These are phyloP conservation scores for Hypotaenidia philippensis DNA, from an alignment of 2,797 vertebrate genomes.

Conservation along the genomic window DNA sequence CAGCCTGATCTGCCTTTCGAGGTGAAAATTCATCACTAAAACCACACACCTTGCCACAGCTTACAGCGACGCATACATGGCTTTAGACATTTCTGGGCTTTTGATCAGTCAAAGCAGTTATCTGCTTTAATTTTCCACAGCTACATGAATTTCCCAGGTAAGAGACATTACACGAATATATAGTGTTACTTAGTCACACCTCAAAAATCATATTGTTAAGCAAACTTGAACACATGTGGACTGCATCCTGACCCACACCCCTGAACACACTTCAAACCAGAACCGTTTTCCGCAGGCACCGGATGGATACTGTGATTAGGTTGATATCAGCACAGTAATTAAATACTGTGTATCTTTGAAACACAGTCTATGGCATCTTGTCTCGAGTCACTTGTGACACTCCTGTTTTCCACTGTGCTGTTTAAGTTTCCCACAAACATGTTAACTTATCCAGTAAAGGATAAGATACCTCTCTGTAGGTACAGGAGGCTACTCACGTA, in stretches of 20 bases:
- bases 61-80: not conserved
- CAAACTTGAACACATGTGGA: not conserved
- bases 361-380: conserved; percentile 34
- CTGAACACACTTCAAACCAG: not conserved
- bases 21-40: not conserved
- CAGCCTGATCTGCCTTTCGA: not conserved
- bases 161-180: not conserved
- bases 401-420: conserved; percentile 9
- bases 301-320: conserved; percentile 35
- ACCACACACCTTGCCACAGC: not conserved
- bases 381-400: conserved; percentile 30
- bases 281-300: not conserved
- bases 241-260: not conserved
- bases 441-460: not conserved
- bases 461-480: conserved; percentile 20
- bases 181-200: not conserved
- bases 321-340: conserved; percentile 41
- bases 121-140: not conserved
- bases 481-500: not conserved
- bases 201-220: not conserved
- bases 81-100: conserved; percentile 4
- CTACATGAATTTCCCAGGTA: not conserved
- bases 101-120: conserved; percentile 13
- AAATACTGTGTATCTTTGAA: conserved; percentile 61
- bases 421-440: conserved; percentile 7